Conservation (phyloP, 2,888 invertebrate genomes). For the Pristionchus fissidentatus region DNA sequence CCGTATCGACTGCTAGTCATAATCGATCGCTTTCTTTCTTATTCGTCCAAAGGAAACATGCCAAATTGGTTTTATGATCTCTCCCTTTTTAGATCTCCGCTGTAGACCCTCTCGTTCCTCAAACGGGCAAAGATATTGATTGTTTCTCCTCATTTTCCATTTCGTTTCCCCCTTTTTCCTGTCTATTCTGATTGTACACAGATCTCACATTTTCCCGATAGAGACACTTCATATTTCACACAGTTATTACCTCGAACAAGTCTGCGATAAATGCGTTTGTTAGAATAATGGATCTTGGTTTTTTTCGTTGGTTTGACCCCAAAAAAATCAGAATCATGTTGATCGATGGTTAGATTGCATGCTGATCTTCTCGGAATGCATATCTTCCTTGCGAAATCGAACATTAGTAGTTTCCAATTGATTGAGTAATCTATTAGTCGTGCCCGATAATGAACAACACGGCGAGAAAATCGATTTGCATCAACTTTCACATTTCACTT, state of each 20-base stretch:
- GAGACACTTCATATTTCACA: background rate
- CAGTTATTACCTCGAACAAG: background rate
- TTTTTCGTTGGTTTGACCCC: background rate
- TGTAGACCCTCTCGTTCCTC: conserved; percentile 41
- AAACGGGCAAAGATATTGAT: conserved; percentile 2
- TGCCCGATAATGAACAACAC: no score
- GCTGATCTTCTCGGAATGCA: no score
- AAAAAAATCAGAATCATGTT: background rate
- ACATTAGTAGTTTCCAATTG: no score
- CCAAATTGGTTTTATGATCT: no score
- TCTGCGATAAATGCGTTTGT: conserved; percentile 37
- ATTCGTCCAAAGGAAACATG: background rate
- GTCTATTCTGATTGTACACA: background rate
- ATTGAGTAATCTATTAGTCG: no score
- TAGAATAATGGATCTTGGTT: no score
- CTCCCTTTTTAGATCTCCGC: no score
- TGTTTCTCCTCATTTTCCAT: background rate
- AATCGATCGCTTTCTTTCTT: background rate
- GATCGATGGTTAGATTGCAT: no score
- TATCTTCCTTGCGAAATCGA: no score
- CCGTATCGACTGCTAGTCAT: conserved; percentile 18
- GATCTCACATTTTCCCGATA: conserved; percentile 8
- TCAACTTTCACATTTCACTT: background rate
- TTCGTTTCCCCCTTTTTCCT: background rate
- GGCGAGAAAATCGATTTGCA: no score